These are phyloP conservation scores for Scrobipalpa atriplicella DNA, from an alignment of 2,888 invertebrate species.

Conservation along the genomic window DNA sequence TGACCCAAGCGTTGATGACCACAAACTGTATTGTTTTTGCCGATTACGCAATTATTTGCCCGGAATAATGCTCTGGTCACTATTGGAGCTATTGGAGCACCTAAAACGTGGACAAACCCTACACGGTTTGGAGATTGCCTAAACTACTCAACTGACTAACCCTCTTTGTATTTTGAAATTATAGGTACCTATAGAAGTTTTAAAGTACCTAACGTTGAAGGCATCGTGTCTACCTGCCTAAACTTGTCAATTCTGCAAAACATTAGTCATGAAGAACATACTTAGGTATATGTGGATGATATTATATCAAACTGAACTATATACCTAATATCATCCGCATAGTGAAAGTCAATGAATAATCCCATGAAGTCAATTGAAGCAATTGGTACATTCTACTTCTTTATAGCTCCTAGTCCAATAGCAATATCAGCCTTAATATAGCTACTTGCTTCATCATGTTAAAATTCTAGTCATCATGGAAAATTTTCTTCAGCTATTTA, in stretches of 20 bases:
- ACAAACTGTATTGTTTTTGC: slow-evolving; percentile 69
- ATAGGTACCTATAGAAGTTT: not conserved
- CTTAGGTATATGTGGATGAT: no score
- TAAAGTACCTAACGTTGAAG: no score
- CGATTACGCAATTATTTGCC: slow-evolving; percentile 73
- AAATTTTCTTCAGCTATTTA: not conserved
- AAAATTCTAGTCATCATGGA: not conserved
- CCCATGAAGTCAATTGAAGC: no score
- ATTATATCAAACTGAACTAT: no score
- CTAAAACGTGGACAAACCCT: slow-evolving; percentile 5
- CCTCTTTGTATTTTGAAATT: slow-evolving; percentile 11
- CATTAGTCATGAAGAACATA: no score
- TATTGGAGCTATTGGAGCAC: slow-evolving; percentile 1
- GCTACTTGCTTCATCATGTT: not conserved
- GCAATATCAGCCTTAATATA: not conserved
- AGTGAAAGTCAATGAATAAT: no score
- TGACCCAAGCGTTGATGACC: slow-evolving; percentile 57
- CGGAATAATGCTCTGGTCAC: slow-evolving; percentile 63
- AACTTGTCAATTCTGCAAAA: no score
- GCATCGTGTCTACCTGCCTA: no score
- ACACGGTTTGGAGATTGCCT: not conserved
- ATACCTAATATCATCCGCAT: no score
- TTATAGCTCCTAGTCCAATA: not conserved
- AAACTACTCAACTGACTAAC: not conserved
- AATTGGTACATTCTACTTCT: no score